A percentile compares a stretch with the other conserved stretches of the same genome.
These are phyloP conservation scores for Tragelaphus imberbis DNA, from an alignment of 2,113 vertebrate genomes.

Conservation along the genomic window DNA sequence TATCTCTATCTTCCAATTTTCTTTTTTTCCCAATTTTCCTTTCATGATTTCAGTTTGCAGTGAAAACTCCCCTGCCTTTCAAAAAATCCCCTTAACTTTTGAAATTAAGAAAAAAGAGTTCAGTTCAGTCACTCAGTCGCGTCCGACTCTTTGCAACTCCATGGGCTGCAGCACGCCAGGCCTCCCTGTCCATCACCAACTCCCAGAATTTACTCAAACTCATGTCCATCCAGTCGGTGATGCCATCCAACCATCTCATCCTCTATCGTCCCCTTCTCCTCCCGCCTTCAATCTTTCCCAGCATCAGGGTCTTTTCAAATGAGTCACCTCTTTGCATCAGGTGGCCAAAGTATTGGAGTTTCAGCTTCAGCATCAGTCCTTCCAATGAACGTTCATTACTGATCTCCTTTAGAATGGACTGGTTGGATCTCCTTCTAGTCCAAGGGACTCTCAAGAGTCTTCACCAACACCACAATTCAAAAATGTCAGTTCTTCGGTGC, in stretches of 20 bases:
- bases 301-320: not conserved
- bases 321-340: not conserved
- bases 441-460: not conserved
- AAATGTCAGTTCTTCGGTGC: fast-evolving
- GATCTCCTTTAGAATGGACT: not conserved
- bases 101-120: not conserved
- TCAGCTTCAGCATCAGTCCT: not conserved
- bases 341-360: not conserved
- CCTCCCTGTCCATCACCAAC: not conserved
- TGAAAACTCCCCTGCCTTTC: not conserved
- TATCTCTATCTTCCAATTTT: too few species aligned
- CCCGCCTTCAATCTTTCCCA: not conserved
- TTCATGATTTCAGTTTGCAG: not conserved
- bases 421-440: not conserved
- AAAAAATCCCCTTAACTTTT: not conserved
- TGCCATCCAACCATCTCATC: not conserved
- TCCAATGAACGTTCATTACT: not conserved
- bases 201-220: not conserved
- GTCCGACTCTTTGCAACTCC: fast-evolving
- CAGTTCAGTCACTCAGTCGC: not conserved
- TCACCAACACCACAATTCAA: not conserved
- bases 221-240: not conserved
- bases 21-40: not conserved
- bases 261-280: not conserved
- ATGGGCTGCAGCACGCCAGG: not conserved